Conservation (phyloP, 2,888 invertebrate genomes). For the Pasiphila rectangulata region DNA sequence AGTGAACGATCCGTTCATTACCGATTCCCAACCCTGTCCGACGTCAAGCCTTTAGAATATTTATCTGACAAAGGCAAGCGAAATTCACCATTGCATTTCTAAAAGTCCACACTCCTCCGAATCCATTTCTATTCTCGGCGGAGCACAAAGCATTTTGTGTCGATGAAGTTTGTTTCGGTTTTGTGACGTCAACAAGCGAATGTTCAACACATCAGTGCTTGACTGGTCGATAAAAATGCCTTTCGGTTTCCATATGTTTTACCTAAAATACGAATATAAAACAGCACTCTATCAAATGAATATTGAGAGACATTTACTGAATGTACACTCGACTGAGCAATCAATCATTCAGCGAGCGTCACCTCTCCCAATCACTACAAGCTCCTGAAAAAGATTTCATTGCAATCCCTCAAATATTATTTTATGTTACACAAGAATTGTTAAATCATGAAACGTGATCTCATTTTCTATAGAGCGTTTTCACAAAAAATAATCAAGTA, state of each 20-base stretch:
- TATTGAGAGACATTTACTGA: constrained; percentile 11
- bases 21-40: constrained; percentile 29
- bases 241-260: neutral
- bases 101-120: constrained; percentile 9
- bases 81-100: constrained; percentile 18
- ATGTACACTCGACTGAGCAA: constrained; percentile 12
- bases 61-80: constrained; percentile 22
- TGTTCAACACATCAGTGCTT: constrained; percentile 1
- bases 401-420: constrained; percentile 27
- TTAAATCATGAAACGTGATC: too few species aligned
- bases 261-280: neutral
- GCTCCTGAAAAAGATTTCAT: constrained; percentile 12
- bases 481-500: too few species aligned
- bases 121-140: constrained; percentile 9
- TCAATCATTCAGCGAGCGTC: constrained; percentile 18
- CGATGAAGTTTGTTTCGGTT: constrained; percentile 13
- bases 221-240: constrained; percentile 3
- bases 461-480: too few species aligned
- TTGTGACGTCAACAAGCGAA: constrained; percentile 13
- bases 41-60: constrained; percentile 32
- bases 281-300: constrained; percentile 16
- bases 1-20: constrained; percentile 27
- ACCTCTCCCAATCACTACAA: constrained; percentile 11
- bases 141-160: neutral
- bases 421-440: constrained; percentile 15